Conservation (phyloP, 2,797 vertebrate genomes). For the Mormyrus proboscirostris region DNA sequence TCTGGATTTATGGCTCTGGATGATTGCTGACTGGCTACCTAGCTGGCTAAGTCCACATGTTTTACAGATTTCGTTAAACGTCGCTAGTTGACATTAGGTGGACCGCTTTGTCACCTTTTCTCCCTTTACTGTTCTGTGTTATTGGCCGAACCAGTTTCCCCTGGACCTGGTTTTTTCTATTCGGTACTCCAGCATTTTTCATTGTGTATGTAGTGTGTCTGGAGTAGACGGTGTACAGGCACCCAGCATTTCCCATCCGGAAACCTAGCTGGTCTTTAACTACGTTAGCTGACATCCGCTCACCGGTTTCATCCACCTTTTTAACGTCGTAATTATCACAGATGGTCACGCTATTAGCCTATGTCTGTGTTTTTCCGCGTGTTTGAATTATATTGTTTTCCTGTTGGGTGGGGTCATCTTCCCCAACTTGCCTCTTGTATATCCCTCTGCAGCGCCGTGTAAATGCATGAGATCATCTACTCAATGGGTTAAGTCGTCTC, state of each 20-base stretch:
- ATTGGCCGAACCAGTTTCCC: not conserved
- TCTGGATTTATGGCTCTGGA: not conserved
- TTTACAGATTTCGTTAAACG: not conserved
- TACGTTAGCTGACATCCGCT: conserved; percentile 1
- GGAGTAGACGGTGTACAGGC: not conserved
- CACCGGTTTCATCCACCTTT: not conserved
- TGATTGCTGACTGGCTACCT: conserved; percentile 7
- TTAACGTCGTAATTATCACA: not conserved
- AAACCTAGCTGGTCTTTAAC: not conserved
- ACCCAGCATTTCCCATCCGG: not conserved
- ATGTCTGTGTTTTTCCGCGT: not conserved
- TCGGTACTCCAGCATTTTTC: not conserved
- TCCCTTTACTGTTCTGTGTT: not conserved
- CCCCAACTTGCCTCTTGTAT: not conserved
- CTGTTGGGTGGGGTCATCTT: conserved; percentile 52
- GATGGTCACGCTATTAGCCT: not conserved
- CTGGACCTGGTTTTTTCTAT: not conserved
- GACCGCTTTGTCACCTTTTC: conserved; percentile 3
- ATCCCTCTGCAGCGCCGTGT: conserved; percentile 7
- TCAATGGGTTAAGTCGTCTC: conserved; percentile 20
- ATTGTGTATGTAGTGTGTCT: not conserved
- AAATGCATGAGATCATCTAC: conserved; percentile 18
- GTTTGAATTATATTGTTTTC: conserved; percentile 1
- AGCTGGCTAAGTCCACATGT: conserved; percentile 6
- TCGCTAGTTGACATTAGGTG: not conserved